Base-by-base conservation (phyloP, 2,797 vertebrate genomes). In the Australoheros facetus region DNA sequence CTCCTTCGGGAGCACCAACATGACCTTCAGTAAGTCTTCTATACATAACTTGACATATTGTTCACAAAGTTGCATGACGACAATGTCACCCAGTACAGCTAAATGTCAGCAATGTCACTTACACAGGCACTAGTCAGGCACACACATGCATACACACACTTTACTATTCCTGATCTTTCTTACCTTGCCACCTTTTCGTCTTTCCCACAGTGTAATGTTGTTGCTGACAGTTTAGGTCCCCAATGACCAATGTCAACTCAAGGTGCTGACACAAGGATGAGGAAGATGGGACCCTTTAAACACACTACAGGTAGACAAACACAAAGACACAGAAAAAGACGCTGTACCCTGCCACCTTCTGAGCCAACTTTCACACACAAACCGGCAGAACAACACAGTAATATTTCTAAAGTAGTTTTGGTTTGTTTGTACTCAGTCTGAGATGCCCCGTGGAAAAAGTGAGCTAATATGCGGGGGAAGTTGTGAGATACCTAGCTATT, bases 401-500 rank as follows among this genome's bases (percentile, higher is more conserved):
- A 89, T 87, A 87, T 85, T 89, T 72, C 71, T 78, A 85, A 85
- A 84, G 84, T 85, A 56, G 73, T 86, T 88, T 86, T 73, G 76
- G 79, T 90, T 87, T 92, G 91, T 91, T 90, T 91, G 82, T 81
- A 75, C 80, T 91, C 79, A 85, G 87, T 77, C 62, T 82, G 78
- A 81, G 80, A 87, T 85, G 89, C 89, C 87, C 87, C 11, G 42
- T 85, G 86, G 88, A 86, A 90, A 30, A 86, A 88, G 87, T 82
- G 73, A 89, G 83, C 88, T 93, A 93, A 92, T 92, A 88, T 92
- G 82, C 58, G 17, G 55, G 78, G 87, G 84, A 87, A 89, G 83
- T 89, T 83, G 89, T 84, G 87, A 88, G 87, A 90, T 88, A 90
- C 88, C 87, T 92, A 62, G 72, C 88, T 92, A 93, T 92, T 93